Base-by-base conservation (phyloP, 2,797 vertebrate species). In the Diglossa cyanea region DNA sequence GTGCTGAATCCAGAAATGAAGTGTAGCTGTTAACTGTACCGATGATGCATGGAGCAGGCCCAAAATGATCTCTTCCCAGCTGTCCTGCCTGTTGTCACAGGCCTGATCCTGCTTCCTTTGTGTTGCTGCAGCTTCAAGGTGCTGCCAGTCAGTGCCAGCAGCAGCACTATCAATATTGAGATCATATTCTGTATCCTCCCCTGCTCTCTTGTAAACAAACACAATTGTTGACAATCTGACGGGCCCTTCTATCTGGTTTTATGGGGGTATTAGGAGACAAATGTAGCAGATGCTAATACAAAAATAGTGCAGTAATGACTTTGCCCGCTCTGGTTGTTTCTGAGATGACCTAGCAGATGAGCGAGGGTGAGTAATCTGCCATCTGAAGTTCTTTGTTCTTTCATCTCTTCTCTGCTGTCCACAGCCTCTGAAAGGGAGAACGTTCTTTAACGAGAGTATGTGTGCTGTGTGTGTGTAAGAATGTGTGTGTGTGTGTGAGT, bases 361-460 rank as follows among this genome's bases (percentile, higher is more conserved):
- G 73, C 0, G 53, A 86, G 81, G 51, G 51, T 82, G 93, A 86
- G 50, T 90, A 94, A 96, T 93, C 81, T 91, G 68, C 89, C 9
- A 7, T 88, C 78, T 93, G 89, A 93, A 96, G 51, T 53, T 75
- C 91, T 93, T 86, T 91, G 79, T 86, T 93, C 89, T 91, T 88
- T 88, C 65, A 35, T 83, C 75, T 80, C 75, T 40, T 74, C 61
- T 80, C 74, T 66, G 62, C 31, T 2, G 2, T 86, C 50, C 78
- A 5, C 8, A 2, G 73, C 53, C 54, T 72, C 54, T 1, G 31
- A 62, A 55, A 79, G 80, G n/a, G 50, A 77, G 45, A 89, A 39
- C 54, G 17, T 2, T 72, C 53, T 90, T 48, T 23, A 82, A 17
- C 0, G 6, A 50, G 61, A 30, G 30, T 53, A 9, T 54, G 16